Base-by-base conservation (phyloP, 1,140 invertebrate species). In the Drosophila aff. region DNA sequence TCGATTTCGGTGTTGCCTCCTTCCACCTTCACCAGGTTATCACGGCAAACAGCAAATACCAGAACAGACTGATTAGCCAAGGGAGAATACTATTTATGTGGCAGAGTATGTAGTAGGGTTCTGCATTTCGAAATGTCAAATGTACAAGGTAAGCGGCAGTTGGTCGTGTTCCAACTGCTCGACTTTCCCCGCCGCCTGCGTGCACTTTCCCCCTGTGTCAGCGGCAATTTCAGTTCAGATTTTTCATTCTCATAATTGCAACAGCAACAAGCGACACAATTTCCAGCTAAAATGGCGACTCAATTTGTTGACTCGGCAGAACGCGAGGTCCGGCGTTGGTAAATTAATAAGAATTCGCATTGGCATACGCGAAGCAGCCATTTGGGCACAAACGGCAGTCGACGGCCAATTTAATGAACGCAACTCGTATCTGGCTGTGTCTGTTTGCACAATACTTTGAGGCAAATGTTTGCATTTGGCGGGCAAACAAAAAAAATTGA, bases 381-480 rank as follows among this genome's bases (percentile, higher is more conserved):
- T 76, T 76, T 58, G 59, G 53, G 61, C 75, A 57, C 53, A 71
- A 50, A 52, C 31, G 33, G 21, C 15, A n/a, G 31, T 46, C 57
- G 64, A 13, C 10, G 52, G 57, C 49, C 61, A 82, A 73, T 68
- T 83, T 73, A 82, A 87, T 86, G 64, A 82, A 64, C 72, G 36
- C 68, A 64, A 66, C 55, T 71, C 79, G 71, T 65, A 69, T 53
- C 59, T 47, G 44, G 28, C 18, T 40, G 46, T 78, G 55, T 78
- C 80, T 86, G 76, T 80, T 89, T 89, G 77, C 73, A 43, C 65
- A 89, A 64, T 81, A 89, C 68, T 90, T 84, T 81, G 74, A 31
- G 47, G 77, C 78, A 90, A 90, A 90, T 89, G 81, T 86, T 86
- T 82, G 76, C 53, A 78, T 89, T 84, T 63, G 73, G 33, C 50